Percentiles rank a stretch among this genome's conserved stretches.
These are phyloP conservation scores for Chionis minor DNA, from an alignment of 2,113 vertebrate genomes.

Conservation along the genomic window DNA sequence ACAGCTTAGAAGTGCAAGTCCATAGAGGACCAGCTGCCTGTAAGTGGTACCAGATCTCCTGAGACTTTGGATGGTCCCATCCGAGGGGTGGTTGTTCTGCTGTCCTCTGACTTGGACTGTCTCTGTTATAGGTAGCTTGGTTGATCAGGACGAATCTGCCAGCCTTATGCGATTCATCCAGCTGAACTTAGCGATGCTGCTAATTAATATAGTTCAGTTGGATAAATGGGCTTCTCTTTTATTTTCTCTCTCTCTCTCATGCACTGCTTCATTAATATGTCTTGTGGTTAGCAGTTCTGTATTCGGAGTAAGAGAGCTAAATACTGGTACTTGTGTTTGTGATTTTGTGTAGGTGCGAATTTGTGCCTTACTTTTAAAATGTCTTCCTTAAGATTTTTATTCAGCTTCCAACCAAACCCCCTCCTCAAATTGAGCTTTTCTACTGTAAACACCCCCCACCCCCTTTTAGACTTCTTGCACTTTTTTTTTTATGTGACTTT, in stretches of 20 bases:
- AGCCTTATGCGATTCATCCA: background rate
- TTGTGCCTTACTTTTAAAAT: background rate
- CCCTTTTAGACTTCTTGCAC: background rate
- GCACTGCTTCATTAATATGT: background rate
- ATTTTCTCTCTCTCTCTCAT: background rate
- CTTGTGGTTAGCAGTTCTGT: background rate
- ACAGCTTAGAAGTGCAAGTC: background rate
- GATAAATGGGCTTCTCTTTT: background rate
- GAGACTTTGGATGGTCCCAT: background rate
- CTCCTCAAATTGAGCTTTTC: background rate
- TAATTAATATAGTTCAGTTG: background rate
- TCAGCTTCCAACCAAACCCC: too few relatives aligned
- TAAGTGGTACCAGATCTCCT: background rate
- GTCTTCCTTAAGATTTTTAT: background rate
- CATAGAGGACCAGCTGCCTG: background rate
- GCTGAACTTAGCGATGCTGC: background rate
- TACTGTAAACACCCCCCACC: background rate
- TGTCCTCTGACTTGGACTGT: background rate
- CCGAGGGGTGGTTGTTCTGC: background rate
- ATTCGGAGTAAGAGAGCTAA: background rate
- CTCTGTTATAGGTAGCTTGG: background rate
- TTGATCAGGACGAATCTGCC: background rate
- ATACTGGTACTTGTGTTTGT: background rate
- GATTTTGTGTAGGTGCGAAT: background rate
- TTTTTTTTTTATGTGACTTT: background rate